Evolutionary conservation across 2,888 invertebrate genomes (phyloP).

Genomic region (Muscina levida): DNA sequence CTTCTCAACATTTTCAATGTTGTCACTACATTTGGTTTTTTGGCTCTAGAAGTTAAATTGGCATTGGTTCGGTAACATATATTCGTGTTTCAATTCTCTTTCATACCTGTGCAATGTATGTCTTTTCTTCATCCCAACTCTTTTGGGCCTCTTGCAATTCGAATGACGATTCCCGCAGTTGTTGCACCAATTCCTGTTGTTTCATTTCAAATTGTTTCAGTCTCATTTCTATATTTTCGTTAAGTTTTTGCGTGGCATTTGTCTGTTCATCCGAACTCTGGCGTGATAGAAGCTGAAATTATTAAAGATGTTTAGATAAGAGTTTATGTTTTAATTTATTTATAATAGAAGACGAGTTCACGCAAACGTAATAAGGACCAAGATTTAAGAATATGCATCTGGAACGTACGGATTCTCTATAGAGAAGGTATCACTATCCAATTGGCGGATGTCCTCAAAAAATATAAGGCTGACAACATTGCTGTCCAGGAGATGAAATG

Average conservation of each 20-base stretch:
- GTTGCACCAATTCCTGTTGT: constrained; percentile 72
- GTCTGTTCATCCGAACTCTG: constrained; percentile 61
- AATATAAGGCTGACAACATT: too few relatives aligned
- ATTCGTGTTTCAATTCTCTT: not conserved
- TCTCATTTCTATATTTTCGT: constrained; percentile 73
- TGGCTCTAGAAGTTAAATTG: not conserved
- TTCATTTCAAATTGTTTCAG: constrained; percentile 74
- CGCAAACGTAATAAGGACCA: too few relatives aligned
- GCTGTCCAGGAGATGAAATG: too few relatives aligned
- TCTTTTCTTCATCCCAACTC: not conserved
- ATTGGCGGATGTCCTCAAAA: too few relatives aligned
- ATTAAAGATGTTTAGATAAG: too few relatives aligned
- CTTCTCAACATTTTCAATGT: not conserved
- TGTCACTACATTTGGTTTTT: not conserved
- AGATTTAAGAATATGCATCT: too few relatives aligned
- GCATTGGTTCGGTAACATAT: too few relatives aligned
- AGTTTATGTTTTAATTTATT: too few relatives aligned
- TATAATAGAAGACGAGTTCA: too few relatives aligned
- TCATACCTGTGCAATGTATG: constrained; percentile 23
- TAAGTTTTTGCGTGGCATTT: constrained; percentile 67
- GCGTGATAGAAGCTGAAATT: constrained; percentile 69
- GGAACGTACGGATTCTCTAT: too few relatives aligned
- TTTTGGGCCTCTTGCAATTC: constrained; percentile 52
- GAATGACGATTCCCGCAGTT: constrained; percentile 68
- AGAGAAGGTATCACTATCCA: too few relatives aligned